Evolutionary conservation across 1,140 invertebrate species (phyloP).

Genomic region (Drosophila nikananu): DNA sequence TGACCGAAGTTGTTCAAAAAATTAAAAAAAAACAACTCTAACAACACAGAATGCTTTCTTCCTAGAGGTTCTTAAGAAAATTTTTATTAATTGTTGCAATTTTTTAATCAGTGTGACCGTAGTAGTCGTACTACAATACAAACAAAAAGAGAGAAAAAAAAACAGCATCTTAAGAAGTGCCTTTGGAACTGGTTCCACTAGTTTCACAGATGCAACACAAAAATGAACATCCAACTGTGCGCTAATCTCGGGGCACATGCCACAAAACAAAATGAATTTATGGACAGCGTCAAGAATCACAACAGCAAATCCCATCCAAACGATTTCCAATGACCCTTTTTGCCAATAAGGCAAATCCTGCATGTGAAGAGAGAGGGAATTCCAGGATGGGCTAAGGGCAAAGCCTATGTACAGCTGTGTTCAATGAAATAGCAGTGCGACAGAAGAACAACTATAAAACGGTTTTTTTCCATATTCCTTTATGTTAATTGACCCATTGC

Average conservation of each 20-base stretch:
- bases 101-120: neutral
- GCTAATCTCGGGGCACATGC: conserved; percentile 37
- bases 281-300: conserved; percentile 31
- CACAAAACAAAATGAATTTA: conserved; percentile 47
- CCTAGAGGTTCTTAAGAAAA: no score
- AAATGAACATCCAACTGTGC: conserved; percentile 1
- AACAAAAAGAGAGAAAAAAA: no score
- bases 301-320: conserved; percentile 2
- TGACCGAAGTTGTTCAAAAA: no score
- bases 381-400: neutral
- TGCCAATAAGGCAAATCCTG: conserved; percentile 5
- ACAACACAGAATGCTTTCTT: no score
- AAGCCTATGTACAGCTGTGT: neutral
- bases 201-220: neutral
- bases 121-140: neutral
- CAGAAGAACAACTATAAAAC: no score
- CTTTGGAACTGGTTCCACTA: neutral
- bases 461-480: no score
- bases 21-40: no score
- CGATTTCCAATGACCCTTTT: conserved; percentile 19
- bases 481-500: no score
- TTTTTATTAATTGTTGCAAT: no score
- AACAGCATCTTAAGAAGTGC: neutral
- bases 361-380: neutral
- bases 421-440: no score